Evolutionary conservation across 2,113 vertebrate genomes (phyloP).

Genomic region (Aptenodytes patagonicus): DNA sequence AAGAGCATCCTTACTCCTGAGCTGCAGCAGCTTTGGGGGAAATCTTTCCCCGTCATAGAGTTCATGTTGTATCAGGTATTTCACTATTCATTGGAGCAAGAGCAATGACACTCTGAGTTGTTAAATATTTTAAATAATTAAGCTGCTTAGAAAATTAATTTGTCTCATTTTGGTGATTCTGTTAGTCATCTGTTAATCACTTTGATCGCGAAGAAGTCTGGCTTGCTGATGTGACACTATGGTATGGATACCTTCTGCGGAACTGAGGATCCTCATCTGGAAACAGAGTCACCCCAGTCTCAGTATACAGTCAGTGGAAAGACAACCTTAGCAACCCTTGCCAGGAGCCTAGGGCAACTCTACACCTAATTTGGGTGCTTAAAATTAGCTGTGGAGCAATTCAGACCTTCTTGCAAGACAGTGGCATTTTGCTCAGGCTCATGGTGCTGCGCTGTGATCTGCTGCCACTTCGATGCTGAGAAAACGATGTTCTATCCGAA

Average conservation of each 20-base stretch:
- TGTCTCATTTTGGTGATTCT: neutral
- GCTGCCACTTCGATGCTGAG: neutral
- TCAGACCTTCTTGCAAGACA: neutral
- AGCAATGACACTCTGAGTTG: neutral
- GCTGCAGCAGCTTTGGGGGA: accelerated
- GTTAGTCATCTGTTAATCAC: neutral
- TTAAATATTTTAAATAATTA: neutral
- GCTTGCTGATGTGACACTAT: neutral
- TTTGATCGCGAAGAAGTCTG: neutral
- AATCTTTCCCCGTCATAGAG: neutral
- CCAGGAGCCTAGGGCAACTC: neutral
- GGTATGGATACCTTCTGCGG: neutral
- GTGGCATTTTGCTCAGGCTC: neutral
- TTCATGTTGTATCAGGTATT: neutral
- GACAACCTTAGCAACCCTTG: neutral
- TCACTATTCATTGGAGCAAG: neutral
- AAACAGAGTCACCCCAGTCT: neutral
- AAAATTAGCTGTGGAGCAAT: neutral
- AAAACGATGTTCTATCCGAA: neutral
- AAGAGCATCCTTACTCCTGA: neutral
- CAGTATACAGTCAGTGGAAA: neutral
- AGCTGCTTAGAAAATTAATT: neutral
- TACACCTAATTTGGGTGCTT: neutral
- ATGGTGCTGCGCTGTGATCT: neutral
- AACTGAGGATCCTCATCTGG: neutral